A percentile compares a stretch with the other conserved stretches of the same genome.
These are phyloP conservation scores for Ochlodes sylvanus DNA, from an alignment of 2,888 invertebrate species.

Conservation along the genomic window DNA sequence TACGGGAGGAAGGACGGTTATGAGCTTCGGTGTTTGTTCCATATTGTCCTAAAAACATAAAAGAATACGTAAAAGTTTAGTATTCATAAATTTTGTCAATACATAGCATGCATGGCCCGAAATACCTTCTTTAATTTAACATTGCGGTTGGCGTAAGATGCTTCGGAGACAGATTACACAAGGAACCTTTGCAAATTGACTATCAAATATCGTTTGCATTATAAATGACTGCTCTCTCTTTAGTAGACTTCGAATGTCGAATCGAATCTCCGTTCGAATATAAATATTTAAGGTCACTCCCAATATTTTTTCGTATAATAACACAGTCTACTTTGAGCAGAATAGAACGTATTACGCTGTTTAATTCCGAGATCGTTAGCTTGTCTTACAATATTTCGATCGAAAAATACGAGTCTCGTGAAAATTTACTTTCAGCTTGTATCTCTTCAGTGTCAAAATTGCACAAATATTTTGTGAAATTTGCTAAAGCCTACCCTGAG, in stretches of 20 bases:
- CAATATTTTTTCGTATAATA: background rate
- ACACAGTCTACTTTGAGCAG: background rate
- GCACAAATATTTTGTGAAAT: slow-evolving; percentile 59
- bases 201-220: slow-evolving; percentile 13
- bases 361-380: background rate
- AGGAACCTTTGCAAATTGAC: slow-evolving; percentile 6
- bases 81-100: slow-evolving; percentile 75
- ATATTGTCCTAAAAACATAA: slow-evolving; percentile 75
- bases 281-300: slow-evolving; percentile 4
- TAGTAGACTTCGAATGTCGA: no score
- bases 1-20: slow-evolving; percentile 58
- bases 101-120: slow-evolving; percentile 54
- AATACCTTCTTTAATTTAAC: slow-evolving; percentile 27
- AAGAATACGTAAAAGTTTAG: slow-evolving; percentile 75
- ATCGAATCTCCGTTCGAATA: background rate
- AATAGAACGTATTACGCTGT: background rate
- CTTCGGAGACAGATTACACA: slow-evolving; percentile 4
- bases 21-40: slow-evolving; percentile 61
- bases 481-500: slow-evolving; percentile 45
- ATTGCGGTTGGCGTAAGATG: slow-evolving; percentile 5
- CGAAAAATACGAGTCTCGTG: background rate
- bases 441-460: slow-evolving; percentile 46
- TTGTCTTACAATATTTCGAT: background rate
- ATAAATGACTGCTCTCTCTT: background rate
- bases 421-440: no score